Conservation (phyloP, 2,797 vertebrate species). For the Tympanoctomys barrerae region DNA sequence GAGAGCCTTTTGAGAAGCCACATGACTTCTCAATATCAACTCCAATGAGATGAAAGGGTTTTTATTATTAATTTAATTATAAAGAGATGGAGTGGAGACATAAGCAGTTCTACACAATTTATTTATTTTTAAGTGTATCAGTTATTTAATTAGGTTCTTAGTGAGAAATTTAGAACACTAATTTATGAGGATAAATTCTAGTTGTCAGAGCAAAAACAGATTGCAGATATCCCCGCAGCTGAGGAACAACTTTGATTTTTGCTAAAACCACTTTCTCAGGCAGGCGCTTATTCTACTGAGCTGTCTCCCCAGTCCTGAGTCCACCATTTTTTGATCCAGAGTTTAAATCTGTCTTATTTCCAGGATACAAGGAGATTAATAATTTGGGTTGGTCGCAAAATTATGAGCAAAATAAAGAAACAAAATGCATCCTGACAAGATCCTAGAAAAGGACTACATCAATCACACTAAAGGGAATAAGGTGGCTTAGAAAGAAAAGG, state of each 20-base stretch:
- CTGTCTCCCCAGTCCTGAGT: too few relatives aligned
- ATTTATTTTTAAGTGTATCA: too few relatives aligned
- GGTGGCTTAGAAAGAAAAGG: background rate
- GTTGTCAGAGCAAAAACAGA: too few relatives aligned
- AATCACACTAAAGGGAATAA: background rate
- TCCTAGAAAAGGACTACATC: background rate
- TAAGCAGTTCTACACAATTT: background rate
- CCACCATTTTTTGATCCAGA: too few relatives aligned
- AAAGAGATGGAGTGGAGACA: background rate
- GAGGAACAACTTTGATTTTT: too few relatives aligned
- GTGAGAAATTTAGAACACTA: too few relatives aligned
- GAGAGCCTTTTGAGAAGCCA: background rate
- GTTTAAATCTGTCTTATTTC: background rate
- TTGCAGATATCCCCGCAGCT: too few relatives aligned
- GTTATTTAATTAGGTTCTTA: too few relatives aligned
- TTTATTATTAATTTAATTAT: background rate
- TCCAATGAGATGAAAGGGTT: background rate
- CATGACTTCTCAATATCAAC: background rate
- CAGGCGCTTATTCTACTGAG: too few relatives aligned
- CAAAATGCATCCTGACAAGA: background rate
- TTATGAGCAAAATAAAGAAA: background rate
- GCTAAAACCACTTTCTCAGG: too few relatives aligned
- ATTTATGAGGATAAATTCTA: too few relatives aligned
- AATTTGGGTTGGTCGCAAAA: background rate
- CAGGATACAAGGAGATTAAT: background rate